Conservation (phyloP, 2,888 invertebrate genomes). For the Netelia melanura region DNA sequence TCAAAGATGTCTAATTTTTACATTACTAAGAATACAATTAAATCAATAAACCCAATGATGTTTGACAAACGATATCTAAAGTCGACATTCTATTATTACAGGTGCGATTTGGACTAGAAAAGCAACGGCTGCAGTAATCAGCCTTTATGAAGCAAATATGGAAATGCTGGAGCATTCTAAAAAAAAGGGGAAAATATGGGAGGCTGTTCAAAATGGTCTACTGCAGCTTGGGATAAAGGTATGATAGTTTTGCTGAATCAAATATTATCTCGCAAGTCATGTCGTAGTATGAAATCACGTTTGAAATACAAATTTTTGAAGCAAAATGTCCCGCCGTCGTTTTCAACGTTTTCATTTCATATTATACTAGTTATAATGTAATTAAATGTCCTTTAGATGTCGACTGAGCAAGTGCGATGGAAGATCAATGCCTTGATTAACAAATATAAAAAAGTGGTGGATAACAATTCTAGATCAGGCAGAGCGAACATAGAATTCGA, state of each 20-base stretch:
- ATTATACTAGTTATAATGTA: neutral
- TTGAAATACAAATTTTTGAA: neutral
- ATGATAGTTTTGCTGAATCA: neutral
- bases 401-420: conserved; percentile 36
- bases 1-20: neutral
- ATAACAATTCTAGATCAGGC: conserved; percentile 36
- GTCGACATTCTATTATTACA: neutral
- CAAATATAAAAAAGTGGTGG: conserved; percentile 29
- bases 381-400: conserved; percentile 1
- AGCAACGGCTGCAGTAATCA: neutral
- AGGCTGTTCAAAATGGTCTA: conserved; percentile 1
- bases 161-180: conserved; percentile 14
- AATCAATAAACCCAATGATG: too few relatives aligned
- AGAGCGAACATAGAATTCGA: conserved; percentile 14
- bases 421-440: conserved; percentile 27
- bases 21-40: too few relatives aligned
- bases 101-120: conserved; percentile 8
- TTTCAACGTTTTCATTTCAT: conserved; percentile 3
- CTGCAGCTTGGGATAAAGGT: conserved; percentile 16
- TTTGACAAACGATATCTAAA: neutral
- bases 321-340: neutral
- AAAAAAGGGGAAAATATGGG: conserved; percentile 28
- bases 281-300: neutral
- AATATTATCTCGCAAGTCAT: neutral
- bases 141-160: conserved; percentile 20